A percentile compares a stretch with the other conserved stretches of the same genome.
Evolutionary conservation across 2,797 vertebrate genomes (phyloP).

Genomic region (Eurystomus glaucurus): DNA sequence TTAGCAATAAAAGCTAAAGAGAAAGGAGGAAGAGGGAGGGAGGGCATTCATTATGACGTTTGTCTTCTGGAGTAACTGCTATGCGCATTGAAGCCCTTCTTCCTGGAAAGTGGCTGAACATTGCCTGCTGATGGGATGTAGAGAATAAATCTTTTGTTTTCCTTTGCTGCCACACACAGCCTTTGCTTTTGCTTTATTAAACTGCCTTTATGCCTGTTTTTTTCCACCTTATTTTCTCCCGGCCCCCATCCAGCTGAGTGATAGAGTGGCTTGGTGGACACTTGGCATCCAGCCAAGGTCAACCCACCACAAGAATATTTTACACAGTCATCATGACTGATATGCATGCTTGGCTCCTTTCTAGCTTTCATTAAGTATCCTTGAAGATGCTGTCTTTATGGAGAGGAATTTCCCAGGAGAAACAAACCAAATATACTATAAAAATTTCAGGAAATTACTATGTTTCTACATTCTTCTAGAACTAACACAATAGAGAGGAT

Average conservation of each 20-base stretch:
- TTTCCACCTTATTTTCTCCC: not conserved
- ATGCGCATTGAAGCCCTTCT: not conserved
- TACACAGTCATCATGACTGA: not conserved
- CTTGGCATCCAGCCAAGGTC: not conserved
- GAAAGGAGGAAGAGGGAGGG: too few relatives aligned
- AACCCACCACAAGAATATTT: not conserved
- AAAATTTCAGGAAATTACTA: not conserved
- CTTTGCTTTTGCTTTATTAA: too few relatives aligned
- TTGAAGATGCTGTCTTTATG: not conserved
- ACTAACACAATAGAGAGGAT: not conserved
- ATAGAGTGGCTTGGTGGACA: not conserved
- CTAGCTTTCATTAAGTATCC: not conserved
- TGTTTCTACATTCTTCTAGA: not conserved
- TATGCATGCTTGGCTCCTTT: not conserved
- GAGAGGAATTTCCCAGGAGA: not conserved
- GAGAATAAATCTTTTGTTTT: too few relatives aligned
- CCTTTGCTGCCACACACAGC: too few relatives aligned
- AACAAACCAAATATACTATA: not conserved
- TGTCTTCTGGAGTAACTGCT: not conserved
- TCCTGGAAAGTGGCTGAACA: too few relatives aligned
- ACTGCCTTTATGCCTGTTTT: not conserved
- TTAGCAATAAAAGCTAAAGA: not conserved
- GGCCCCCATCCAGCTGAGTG: not conserved
- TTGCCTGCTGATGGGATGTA: too few relatives aligned
- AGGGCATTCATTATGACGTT: not conserved